Evolutionary conservation across 2,888 invertebrate species (phyloP).

Genomic region (Rhamphomyia laevipes): DNA sequence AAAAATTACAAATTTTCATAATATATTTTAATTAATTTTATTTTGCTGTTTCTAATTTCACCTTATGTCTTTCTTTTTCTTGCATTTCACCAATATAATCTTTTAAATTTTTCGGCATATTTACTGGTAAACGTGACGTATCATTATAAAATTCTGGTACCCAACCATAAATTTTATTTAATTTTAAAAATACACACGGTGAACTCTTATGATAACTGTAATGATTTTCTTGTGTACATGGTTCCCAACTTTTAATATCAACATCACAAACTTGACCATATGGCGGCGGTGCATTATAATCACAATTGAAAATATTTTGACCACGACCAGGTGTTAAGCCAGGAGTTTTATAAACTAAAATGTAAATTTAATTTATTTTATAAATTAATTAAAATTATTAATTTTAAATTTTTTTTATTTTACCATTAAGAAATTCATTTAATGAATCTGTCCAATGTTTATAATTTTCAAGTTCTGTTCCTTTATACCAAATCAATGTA

Average conservation of each 20-base stretch:
- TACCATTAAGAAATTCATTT: conserved; percentile 66
- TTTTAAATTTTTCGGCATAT: conserved; percentile 64
- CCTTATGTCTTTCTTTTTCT: conserved; percentile 38
- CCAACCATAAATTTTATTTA: conserved; percentile 94
- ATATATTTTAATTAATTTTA: not conserved
- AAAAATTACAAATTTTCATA: conserved; percentile 10
- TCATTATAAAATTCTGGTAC: conserved; percentile 70
- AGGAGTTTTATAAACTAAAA: conserved; percentile 57
- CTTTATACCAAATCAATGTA: conserved; percentile 90
- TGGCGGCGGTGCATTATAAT: conserved; percentile 57
- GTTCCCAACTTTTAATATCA: conserved; percentile 66
- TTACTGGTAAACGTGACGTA: conserved; percentile 51
- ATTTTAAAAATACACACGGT: conserved; percentile 89
- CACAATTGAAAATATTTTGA: conserved; percentile 64
- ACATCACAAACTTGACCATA: conserved; percentile 77
- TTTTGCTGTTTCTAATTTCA: conserved; percentile 14
- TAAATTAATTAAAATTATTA: not conserved
- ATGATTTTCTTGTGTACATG: conserved; percentile 69
- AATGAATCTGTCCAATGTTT: conserved; percentile 67
- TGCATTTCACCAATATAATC: conserved; percentile 47
- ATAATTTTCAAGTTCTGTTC: conserved; percentile 63
- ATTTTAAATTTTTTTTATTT: conserved; percentile 22
- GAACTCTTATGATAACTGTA: conserved; percentile 86
- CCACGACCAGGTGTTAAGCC: conserved; percentile 59
- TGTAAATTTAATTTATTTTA: not conserved